Conservation (phyloP, 2,797 vertebrate genomes). For the Rhyacichthys aspro region DNA sequence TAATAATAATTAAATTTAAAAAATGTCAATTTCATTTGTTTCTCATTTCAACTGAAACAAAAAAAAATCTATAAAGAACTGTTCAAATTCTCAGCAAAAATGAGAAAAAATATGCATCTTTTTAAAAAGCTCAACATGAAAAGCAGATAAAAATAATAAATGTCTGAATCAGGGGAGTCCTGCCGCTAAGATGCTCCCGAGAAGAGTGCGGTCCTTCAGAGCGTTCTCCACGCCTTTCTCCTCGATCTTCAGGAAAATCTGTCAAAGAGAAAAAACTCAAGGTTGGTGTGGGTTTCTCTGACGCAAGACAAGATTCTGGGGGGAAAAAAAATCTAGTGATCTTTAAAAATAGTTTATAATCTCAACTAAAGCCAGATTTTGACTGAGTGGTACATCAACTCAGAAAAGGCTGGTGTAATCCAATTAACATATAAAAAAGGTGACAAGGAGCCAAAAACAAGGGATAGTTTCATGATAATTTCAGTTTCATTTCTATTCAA, state of each 20-base stretch:
- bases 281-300: too few relatives aligned
- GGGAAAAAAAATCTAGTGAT: too few relatives aligned
- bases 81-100: slow-evolving; percentile 56
- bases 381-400: too few relatives aligned
- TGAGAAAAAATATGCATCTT: slow-evolving; percentile 17
- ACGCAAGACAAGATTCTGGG: too few relatives aligned
- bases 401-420: too few relatives aligned
- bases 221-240: slow-evolving; percentile 88
- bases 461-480: too few relatives aligned
- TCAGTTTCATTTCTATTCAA: too few relatives aligned
- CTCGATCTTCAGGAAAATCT: slow-evolving; percentile 92
- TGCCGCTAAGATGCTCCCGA: slow-evolving; percentile 88
- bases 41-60: not conserved
- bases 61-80: slow-evolving; percentile 6
- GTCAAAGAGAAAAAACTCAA: slow-evolving; percentile 3
- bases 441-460: too few relatives aligned
- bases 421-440: too few relatives aligned
- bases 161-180: slow-evolving; percentile 73
- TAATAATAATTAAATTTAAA: too few relatives aligned
- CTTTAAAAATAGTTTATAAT: too few relatives aligned
- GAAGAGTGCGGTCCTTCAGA: slow-evolving; percentile 86
- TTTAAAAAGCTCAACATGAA: slow-evolving; percentile 1
- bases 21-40: not conserved
- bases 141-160: not conserved
- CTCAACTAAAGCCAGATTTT: too few relatives aligned